Base-by-base conservation (phyloP, 2,888 invertebrate species). In the Chydorus sphaericus region DNA sequence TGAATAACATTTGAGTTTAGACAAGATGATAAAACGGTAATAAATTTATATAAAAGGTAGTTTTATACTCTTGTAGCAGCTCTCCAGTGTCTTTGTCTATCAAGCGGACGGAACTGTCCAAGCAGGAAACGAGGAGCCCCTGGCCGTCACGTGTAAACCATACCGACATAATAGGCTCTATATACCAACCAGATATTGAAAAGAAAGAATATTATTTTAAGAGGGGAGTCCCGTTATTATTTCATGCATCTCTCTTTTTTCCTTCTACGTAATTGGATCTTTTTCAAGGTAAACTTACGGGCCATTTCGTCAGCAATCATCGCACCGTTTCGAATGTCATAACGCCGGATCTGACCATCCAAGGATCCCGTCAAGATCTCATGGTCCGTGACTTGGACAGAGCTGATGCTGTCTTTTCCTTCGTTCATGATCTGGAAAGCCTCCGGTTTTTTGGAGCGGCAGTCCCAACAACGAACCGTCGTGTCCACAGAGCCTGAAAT, bases 401-500 rank as follows among this genome's bases (percentile, higher is more conserved):
- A 72, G 6, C 75, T 73, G 1, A 80, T 71, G 61, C 88, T 85
- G 69, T 99, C 98, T 69, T 88, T 93, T 0, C 96, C 93, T 62
- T 98, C 94, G 69, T 85, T 83, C 66, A 98, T 73, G 11, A 71
- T 66, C 73, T 90, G 90, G 29, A 87, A 77, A 0, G 90, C 85
- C 57, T 83, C 83, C 52, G 78, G 72, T 54, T 77, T 56, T 57
- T 70, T 66, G 59, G 71, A 71, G 60, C 82, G 75, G 30, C 80
- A 73, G 69, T 99, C 97, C 92, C 94, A 98, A 62, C 85, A 83
- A 73, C 86, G 83, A 0, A 94, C 85, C 0, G 86, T 83, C 65
- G 94, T 90, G 69, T 99, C 98, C 54, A 89, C 78, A 11, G 93
- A 89, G 0, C 94, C 97, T 2, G 97, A 94, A 29, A 97, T 72